Evolutionary conservation across 2,888 invertebrate genomes (phyloP).

Genomic region (Lagria hirta): DNA sequence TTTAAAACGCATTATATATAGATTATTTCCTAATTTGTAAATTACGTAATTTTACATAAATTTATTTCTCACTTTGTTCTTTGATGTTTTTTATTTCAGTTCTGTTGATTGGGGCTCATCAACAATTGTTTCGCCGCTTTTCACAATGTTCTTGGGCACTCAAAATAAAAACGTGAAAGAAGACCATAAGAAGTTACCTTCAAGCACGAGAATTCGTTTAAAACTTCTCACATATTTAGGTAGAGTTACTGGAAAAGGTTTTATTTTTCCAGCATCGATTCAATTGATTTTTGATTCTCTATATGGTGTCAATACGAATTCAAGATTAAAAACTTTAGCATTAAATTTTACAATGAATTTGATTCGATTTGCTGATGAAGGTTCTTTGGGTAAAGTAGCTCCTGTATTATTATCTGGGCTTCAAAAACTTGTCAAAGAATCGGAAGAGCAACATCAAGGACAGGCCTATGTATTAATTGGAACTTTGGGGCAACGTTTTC

Average conservation of each 20-base stretch:
- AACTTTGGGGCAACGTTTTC: conserved; percentile 63
- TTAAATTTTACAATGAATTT: conserved; percentile 81
- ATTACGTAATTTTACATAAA: too few species aligned
- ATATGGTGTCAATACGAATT: conserved; percentile 80
- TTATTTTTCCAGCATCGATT: conserved; percentile 77
- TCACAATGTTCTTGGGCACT: conserved; percentile 75
- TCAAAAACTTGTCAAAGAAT: conserved; percentile 69
- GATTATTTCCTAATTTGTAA: too few species aligned
- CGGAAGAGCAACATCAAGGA: conserved; percentile 63
- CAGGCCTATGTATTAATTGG: conserved; percentile 78
- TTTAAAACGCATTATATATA: too few species aligned
- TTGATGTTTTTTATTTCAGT: conserved; percentile 55
- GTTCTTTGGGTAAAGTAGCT: conserved; percentile 65
- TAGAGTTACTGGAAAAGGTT: conserved; percentile 68
- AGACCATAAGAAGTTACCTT: conserved; percentile 75
- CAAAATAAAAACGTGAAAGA: conserved; percentile 59
- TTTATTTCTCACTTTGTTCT: too few species aligned
- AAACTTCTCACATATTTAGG: conserved; percentile 84
- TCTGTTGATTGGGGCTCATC: conserved; percentile 77
- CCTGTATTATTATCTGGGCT: conserved; percentile 74
- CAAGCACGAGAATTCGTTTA: conserved; percentile 79
- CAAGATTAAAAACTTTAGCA: conserved; percentile 77
- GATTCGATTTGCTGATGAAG: conserved; percentile 68
- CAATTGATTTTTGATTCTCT: conserved; percentile 87
- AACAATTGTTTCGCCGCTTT: conserved; percentile 72